Base-by-base conservation (phyloP, 2,113 vertebrate genomes). In the Gavia stellata region DNA sequence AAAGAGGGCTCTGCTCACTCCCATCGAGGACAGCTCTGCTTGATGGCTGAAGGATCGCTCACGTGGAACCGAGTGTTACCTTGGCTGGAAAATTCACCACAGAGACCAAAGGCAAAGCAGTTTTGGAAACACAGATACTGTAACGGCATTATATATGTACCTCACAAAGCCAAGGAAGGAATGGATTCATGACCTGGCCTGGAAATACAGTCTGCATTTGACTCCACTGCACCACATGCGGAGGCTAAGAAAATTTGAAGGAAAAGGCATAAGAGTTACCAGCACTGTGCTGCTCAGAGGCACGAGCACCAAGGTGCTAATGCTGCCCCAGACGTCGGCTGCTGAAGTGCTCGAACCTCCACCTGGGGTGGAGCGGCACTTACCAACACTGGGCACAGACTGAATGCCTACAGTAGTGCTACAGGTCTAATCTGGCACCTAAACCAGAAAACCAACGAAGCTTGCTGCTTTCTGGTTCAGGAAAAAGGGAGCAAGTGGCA, bases 251-350 rank as follows among this genome's bases (percentile, higher is more conserved):
- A 81, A 84, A 73, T 50, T 7, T 8, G 12, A 49, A 34, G n/a
- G 50, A 70, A 90, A 81, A 89, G 25, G 29, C 8, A 3, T 15
- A 45, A 20, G 36, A 56, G 34, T 36, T 62, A 52, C 31, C 31
- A 90, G 24, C 31, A 31, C 12, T 3, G 3, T 44, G n/a, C 23
- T 91, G 38, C 13, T 56, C 38, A 49, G 44, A 53, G 23, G 19
- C 0, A 2, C 0, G 0, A 56, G 47, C 26, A 55, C 38, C n/a
- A 31, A 12, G 55, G 24, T 52, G 34, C 42, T 56, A 12, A 36
- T 44, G 25, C 16, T 59, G 8, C 20, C 62, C 33, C 66, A 68
- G 45, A 49, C 55, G 19, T 0, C 2, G 3, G 10, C 33, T 78
- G 45, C 63, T 78, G 16, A 86, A 50, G 38, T 7, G 42, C 16